Conservation (phyloP, 1,140 invertebrate genomes). For the Oscheius sp. region DNA sequence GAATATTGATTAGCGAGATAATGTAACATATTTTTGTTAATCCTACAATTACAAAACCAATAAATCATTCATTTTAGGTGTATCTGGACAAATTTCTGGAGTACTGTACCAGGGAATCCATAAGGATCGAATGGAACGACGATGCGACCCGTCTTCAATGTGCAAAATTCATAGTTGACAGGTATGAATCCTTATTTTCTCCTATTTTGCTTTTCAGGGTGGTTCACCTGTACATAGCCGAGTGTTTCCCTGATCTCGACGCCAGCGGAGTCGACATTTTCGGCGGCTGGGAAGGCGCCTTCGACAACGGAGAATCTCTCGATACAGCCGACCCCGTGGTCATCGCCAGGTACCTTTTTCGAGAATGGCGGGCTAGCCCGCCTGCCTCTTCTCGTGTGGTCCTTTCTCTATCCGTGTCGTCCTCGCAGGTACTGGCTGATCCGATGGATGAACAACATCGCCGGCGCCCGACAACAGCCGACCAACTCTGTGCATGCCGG, state of each 20-base stretch:
- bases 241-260: slow-evolving; percentile 54
- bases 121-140: slow-evolving; percentile 56
- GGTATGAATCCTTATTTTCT: slow-evolving; percentile 7
- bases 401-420: not conserved
- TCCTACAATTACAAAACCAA: slow-evolving; percentile 9
- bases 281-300: slow-evolving; percentile 54
- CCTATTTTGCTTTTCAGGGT: slow-evolving; percentile 15
- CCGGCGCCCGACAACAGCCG: slow-evolving; percentile 35
- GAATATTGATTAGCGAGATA: not conserved
- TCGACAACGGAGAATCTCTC: slow-evolving; percentile 38
- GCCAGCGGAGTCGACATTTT: slow-evolving; percentile 55
- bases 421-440: slow-evolving; percentile 50
- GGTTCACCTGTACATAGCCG: slow-evolving; percentile 50
- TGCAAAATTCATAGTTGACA: slow-evolving; percentile 54
- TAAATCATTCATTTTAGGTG: slow-evolving; percentile 32
- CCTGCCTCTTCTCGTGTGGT: not conserved
- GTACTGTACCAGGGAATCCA: slow-evolving; percentile 51
- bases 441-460: slow-evolving; percentile 58
- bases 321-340: slow-evolving; percentile 58
- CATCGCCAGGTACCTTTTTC: slow-evolving; percentile 48
- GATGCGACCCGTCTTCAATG: slow-evolving; percentile 40
- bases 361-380: not conserved
- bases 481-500: slow-evolving; percentile 34
- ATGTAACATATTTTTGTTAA: not conserved
- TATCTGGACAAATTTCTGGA: slow-evolving; percentile 60